Percentiles rank a stretch among this genome's conserved stretches.
These are phyloP conservation scores for Amblyopsis hoosieri DNA, from an alignment of 2,797 vertebrate genomes.

Conservation along the genomic window DNA sequence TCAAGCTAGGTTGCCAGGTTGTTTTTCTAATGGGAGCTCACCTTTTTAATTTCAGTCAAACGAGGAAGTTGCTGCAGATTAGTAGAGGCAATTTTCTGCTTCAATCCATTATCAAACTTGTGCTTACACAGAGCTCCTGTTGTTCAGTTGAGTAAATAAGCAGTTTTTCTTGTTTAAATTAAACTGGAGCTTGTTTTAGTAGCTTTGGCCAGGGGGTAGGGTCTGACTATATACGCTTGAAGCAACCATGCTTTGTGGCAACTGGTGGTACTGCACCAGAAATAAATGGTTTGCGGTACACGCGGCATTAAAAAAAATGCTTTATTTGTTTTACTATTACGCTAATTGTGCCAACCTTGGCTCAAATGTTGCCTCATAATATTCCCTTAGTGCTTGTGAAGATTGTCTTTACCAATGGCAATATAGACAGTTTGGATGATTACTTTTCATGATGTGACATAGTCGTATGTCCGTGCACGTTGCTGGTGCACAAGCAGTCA, in stretches of 20 bases:
- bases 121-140: slow-evolving; percentile 71
- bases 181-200: slow-evolving; percentile 53
- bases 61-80: slow-evolving; percentile 68
- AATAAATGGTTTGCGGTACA: too few relatives aligned
- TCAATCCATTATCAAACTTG: slow-evolving; percentile 75
- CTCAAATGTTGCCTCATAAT: too few relatives aligned
- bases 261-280: not conserved
- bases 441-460: too few relatives aligned
- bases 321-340: too few relatives aligned
- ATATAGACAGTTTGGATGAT: too few relatives aligned
- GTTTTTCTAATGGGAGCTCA: slow-evolving; percentile 76
- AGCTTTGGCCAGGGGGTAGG: slow-evolving; percentile 34
- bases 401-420: too few relatives aligned
- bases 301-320: too few relatives aligned
- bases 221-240: not conserved
- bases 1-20: slow-evolving; percentile 63
- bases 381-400: too few relatives aligned
- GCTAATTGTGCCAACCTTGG: too few relatives aligned
- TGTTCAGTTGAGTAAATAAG: slow-evolving; percentile 56
- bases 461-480: too few relatives aligned
- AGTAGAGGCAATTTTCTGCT: slow-evolving; percentile 80
- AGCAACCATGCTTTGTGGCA: slow-evolving; percentile 29
- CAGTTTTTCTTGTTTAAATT: slow-evolving; percentile 7
- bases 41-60: slow-evolving; percentile 75
- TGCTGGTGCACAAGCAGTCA: too few relatives aligned